Percentiles rank a stretch among this genome's conserved stretches.
phyloP scores from a whole-genome alignment of 35 echinoderm and acorn worm genomes.

The Amphiura filiformis region DNA sequence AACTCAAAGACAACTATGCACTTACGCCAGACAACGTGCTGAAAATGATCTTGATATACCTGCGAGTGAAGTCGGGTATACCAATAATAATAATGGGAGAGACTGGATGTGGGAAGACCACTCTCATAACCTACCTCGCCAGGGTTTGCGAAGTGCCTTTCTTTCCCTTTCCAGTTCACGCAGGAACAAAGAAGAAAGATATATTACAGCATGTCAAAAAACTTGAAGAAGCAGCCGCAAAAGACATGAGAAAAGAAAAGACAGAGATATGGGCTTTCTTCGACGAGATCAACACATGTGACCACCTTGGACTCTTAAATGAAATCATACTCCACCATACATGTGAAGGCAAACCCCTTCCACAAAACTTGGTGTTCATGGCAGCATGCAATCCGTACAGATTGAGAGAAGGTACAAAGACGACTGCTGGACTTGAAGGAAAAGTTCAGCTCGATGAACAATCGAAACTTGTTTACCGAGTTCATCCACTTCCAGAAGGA shows the following conservation, averaged over 20 bases:
- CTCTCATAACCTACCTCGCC: constrained; percentile 27
- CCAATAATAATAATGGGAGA: constrained; percentile 49
- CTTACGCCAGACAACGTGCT: constrained; percentile 33
- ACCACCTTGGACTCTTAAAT: constrained; percentile 30
- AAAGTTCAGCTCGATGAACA: constrained; percentile 5
- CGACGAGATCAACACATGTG: constrained; percentile 46
- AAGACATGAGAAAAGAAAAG: background rate
- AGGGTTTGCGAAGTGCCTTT: constrained; percentile 35
- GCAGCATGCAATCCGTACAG: constrained; percentile 37
- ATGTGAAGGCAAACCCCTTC: background rate
- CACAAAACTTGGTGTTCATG: constrained; percentile 21
- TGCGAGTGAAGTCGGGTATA: constrained; percentile 18
- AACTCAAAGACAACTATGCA: constrained; percentile 17
- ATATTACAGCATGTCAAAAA: background rate
- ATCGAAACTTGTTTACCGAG: constrained; percentile 37
- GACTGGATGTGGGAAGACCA: constrained; percentile 46
- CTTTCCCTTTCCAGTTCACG: constrained; percentile 9
- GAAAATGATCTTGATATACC: constrained; percentile 36
- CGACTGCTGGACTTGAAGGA: background rate
- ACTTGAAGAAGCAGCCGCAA: background rate
- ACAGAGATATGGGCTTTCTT: constrained; percentile 22
- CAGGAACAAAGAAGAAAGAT: background rate
- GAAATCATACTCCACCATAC: constrained; percentile 27
- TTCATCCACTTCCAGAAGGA: constrained; percentile 30
- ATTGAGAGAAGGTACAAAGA: background rate